phyloP scores from a whole-genome alignment of 2,113 vertebrate species.

The Leucoraja erinaceus region DNA sequence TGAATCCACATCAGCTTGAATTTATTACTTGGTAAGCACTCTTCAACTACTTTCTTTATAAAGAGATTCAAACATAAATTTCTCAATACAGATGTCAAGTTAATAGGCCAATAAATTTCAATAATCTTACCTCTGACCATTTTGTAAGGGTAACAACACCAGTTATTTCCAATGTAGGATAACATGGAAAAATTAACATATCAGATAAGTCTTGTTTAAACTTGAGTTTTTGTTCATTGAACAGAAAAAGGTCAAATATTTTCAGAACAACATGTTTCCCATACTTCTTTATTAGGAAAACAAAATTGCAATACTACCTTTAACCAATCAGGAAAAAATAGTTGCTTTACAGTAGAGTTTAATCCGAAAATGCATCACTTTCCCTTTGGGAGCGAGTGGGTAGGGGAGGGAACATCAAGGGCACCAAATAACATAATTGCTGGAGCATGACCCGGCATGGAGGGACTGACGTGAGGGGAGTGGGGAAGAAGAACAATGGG shows the following conservation, averaged over 20 bases:
- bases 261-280: neutral
- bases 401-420: too few relatives aligned
- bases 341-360: neutral
- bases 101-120: conserved; percentile 23
- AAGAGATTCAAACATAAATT: neutral
- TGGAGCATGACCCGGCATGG: too few relatives aligned
- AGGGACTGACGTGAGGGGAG: too few relatives aligned
- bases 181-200: neutral
- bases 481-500: too few relatives aligned
- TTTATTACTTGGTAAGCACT: conserved; percentile 29
- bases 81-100: neutral
- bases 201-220: neutral
- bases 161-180: neutral
- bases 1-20: neutral
- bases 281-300: neutral
- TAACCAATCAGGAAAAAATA: neutral
- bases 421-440: too few relatives aligned
- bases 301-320: neutral
- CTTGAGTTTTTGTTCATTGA: neutral
- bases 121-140: neutral
- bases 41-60: conserved; percentile 14
- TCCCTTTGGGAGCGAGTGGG: too few relatives aligned
- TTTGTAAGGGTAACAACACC: neutral
- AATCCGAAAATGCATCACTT: too few relatives aligned
- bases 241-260: neutral